phyloP scores from a whole-genome alignment of 92 coral and sea anemone genomes.

The Umimayanthus kanabou region DNA sequence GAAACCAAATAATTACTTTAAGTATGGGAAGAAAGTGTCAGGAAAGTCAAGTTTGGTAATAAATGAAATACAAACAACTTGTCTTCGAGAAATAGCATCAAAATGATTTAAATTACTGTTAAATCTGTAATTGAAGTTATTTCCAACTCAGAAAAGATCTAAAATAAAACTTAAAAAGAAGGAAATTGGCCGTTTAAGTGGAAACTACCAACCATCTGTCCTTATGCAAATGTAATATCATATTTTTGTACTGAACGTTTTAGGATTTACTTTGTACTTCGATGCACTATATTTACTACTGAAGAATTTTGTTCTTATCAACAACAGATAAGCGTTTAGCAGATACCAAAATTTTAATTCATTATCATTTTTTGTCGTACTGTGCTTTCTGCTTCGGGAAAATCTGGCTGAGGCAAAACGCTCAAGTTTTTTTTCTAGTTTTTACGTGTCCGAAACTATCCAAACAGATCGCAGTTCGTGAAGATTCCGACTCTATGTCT shows the following conservation, averaged over 20 bases:
- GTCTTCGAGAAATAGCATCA: slow-evolving; percentile 30
- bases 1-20: slow-evolving; percentile 34
- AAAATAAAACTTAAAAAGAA: background rate
- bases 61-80: slow-evolving; percentile 10
- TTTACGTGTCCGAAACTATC: background rate
- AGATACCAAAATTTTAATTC: background rate
- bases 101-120: slow-evolving; percentile 23
- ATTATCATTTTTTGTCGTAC: background rate
- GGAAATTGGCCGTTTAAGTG: background rate
- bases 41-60: background rate
- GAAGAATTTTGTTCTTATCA: background rate
- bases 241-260: background rate
- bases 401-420: background rate
- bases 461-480: background rate
- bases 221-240: background rate
- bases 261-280: background rate
- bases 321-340: background rate
- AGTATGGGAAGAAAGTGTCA: slow-evolving; percentile 30
- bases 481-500: background rate
- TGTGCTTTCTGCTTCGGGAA: background rate
- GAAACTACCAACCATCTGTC: background rate
- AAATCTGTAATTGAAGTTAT: background rate
- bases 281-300: background rate
- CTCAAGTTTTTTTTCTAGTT: background rate
- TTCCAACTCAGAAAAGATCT: background rate